A percentile compares a stretch with the other conserved stretches of the same genome.
These are phyloP conservation scores for rabbit (Oryctolagus cuniculus) DNA, from an alignment of 2,113 vertebrate species.

Conservation along the genomic window mOryCun1.1 NC_091440.1:81061501-81062000, in stretches of 20 bases:
- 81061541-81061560: background rate
- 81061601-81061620: background rate
- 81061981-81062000: no score
- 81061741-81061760: background rate
- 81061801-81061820: no score
- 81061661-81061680: background rate
- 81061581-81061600: background rate
- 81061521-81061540: background rate
- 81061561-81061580: background rate
- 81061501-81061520: background rate
- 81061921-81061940: no score
- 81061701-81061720: constrained; percentile 24
- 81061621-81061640: background rate
- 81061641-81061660: background rate
- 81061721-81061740: constrained; percentile 22
- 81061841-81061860: no score
- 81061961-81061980: no score
- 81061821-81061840: no score
- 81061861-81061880: no score
- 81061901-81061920: no score
- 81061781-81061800: no score
- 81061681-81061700: background rate
- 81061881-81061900: no score
- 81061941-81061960: no score
- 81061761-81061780: background rate